phyloP scores from a whole-genome alignment of 1,140 invertebrate genomes.

The Leptonema lineaticorne region DNA sequence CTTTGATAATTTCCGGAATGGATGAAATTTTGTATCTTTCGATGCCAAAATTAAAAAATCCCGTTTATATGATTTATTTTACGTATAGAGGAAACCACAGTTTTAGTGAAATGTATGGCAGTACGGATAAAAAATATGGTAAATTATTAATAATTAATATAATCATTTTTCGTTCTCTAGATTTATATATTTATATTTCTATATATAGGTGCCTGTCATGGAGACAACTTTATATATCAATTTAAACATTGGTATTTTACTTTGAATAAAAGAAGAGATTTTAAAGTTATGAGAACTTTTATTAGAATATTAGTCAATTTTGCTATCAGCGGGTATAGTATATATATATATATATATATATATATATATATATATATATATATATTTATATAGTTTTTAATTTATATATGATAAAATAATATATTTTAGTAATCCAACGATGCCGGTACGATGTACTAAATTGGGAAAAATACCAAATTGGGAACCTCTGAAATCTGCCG shows the following conservation, averaged over 20 bases:
- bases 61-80: constrained; percentile 35
- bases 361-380: neutral
- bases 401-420: too few species aligned
- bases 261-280: constrained; percentile 12
- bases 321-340: too few species aligned
- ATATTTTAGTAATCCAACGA: neutral
- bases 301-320: constrained; percentile 36
- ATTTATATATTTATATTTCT: neutral
- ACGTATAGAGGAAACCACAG: constrained; percentile 35
- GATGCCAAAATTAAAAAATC: constrained; percentile 10
- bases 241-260: constrained; percentile 23
- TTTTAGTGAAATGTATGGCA: constrained; percentile 36
- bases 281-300: constrained; percentile 20
- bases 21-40: constrained; percentile 30
- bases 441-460: neutral
- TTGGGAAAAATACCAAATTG: constrained; percentile 11
- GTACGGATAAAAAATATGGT: constrained; percentile 35
- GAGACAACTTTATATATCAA: constrained; percentile 35
- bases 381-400: too few species aligned
- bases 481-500: constrained; percentile 21
- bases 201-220: constrained; percentile 35
- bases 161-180: neutral
- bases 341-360: neutral
- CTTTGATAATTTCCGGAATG: constrained; percentile 32
- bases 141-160: neutral